Conservation (phyloP, 92 coral and sea anemone species). For the Porites lobata region DNA sequence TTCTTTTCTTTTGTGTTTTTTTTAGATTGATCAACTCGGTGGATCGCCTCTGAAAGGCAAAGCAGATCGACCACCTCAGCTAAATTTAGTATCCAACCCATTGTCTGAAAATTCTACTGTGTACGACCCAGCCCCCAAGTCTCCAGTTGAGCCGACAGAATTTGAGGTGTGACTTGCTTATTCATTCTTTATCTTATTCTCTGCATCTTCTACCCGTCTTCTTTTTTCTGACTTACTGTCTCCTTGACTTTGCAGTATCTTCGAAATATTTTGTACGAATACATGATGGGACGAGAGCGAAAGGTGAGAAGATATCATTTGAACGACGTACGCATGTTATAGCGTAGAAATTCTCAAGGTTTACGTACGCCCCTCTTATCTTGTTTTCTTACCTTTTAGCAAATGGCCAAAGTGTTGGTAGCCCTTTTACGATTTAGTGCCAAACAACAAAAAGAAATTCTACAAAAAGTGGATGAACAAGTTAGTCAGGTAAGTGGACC, state of each 20-base stretch:
- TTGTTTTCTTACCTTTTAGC: constrained; percentile 58
- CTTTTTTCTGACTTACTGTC: background rate
- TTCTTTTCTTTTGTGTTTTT: background rate
- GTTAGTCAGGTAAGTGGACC: constrained; percentile 56
- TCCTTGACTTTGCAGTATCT: constrained; percentile 79
- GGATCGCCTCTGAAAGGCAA: constrained; percentile 78
- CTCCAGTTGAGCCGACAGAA: constrained; percentile 94
- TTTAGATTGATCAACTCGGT: constrained; percentile 79
- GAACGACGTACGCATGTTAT: background rate
- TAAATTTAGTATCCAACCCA: constrained; percentile 91
- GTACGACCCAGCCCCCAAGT: constrained; percentile 70
- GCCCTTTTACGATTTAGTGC: constrained; percentile 93
- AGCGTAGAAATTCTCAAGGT: background rate
- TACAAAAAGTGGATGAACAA: constrained; percentile 92
- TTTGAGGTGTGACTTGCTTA: constrained; percentile 74
- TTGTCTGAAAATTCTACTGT: constrained; percentile 74
- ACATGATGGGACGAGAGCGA: constrained; percentile 98
- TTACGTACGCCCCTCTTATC: too few species aligned
- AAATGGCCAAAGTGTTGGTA: constrained; percentile 96
- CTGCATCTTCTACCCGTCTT: background rate
- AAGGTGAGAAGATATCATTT: constrained; percentile 50
- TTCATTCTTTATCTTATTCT: too few species aligned
- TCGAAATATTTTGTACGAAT: constrained; percentile 94
- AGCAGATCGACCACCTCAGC: constrained; percentile 87
- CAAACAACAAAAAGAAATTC: constrained; percentile 85